Evolutionary conservation across 2,888 invertebrate genomes (phyloP), one percentile per base, ranked within the genome.

Genomic region (Perizoma affinitatum): DNA sequence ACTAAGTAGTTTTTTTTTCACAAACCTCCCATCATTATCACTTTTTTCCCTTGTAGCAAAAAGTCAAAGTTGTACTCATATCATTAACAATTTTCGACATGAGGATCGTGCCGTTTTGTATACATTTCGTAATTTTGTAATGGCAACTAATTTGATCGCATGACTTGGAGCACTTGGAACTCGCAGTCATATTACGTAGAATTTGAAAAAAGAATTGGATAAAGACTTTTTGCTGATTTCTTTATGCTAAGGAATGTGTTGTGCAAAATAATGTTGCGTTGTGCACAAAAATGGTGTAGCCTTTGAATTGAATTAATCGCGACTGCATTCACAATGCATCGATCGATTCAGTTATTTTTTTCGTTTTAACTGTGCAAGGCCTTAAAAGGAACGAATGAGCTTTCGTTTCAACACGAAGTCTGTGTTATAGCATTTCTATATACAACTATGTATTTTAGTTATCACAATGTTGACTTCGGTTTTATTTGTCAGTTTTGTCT

Each of bases 341-440:
- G 44, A 54, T 42, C 44, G 38, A 22, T 38, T 2, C 22, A 22
- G 22, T 49, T 48, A 48, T 38, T 11, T 48, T 36, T n/a, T 36
- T 22, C 11, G 44, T 46, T 46, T 11, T 46, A 35, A 46, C 46
- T 34, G 46, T 46, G 4, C 46, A 46, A 46, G 46, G 46, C 9
- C 35, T 44, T 53, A 53, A 52, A 33, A 45, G 61, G 22, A 70
- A 65, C 61, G 65, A 44, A 51, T n/a, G 40, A 48, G 49, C 45
- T 57, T 45, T 45, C 45, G 34, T 46, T 46, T 35, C n/a, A 46
- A 34, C 22, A 5, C 1, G 4, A n/a, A 5, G 11, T 38, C 5
- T 38, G 5, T 38, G 1, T 7, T 38, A 6, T 38, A 38, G 5
- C 7, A 38, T 3, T 6, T 7, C 38, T 38, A 38, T 4, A 5